Base-by-base conservation (phyloP, 1,140 invertebrate species). In the Cyrtorhinus lividipennis region DNA sequence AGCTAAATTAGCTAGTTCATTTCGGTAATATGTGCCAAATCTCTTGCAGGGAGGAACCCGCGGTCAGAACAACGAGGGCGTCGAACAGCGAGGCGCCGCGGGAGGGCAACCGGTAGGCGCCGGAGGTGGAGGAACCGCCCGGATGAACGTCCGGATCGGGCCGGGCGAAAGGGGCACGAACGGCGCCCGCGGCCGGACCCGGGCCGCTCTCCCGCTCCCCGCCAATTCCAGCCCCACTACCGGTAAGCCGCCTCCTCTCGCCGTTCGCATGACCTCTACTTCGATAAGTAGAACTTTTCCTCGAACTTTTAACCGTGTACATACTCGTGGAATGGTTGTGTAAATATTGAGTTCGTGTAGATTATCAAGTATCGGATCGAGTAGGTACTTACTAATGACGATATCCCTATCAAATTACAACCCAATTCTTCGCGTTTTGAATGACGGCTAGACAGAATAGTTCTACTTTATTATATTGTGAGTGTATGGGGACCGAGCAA, bases 1-100 rank as follows among this genome's bases (percentile, higher is more conserved):
- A n/a, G n/a, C n/a, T n/a, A n/a, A n/a, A n/a, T n/a, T n/a, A n/a
- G n/a, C n/a, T n/a, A n/a, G n/a, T n/a, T n/a, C n/a, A n/a, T n/a
- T n/a, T n/a, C n/a, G n/a, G n/a, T n/a, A n/a, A n/a, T n/a, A n/a
- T n/a, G n/a, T n/a, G n/a, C n/a, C n/a, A n/a, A 38, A 24, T 46
- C 56, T 26, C n/a, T 61, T 65, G 2, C 27, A 67, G 66, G 66
- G 66, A 27, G 61, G 48, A 15, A 65, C 59, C 26, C 61, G 64
- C 58, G 57, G 48, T 5, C 23, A 27, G 13, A 57, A 63, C 26
- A 22, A 56, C 53, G 10, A 24, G 57, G 23, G n/a, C 23, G n/a
- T n/a, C n/a, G 8, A 64, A 45, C 30, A 59, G 22, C 24, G 18
- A 24, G 15, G 62, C 24, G 25, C 27, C 10, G 2, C 46, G 15